phyloP scores from a whole-genome alignment of 2,113 vertebrate genomes.

The Dromas ardeola region DNA sequence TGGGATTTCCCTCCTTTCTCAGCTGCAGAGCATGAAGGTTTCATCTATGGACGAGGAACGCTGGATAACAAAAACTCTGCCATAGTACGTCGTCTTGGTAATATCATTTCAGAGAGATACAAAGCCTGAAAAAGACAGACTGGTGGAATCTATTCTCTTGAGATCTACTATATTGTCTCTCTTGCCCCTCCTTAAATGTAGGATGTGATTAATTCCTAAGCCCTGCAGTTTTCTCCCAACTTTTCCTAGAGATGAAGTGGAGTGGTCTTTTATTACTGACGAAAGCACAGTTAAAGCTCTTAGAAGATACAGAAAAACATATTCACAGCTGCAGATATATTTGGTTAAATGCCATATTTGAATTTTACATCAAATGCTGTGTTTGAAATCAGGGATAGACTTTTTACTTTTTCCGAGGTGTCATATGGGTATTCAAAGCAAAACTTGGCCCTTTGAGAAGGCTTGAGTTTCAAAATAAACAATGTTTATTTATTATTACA shows the following conservation, averaged over 20 bases:
- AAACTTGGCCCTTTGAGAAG: not conserved
- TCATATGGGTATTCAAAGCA: not conserved
- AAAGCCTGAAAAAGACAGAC: not conserved
- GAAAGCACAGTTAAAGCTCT: not conserved
- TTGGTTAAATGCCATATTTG: not conserved
- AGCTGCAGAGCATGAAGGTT: conserved; percentile 86
- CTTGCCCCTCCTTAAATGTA: not conserved
- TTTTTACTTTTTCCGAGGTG: not conserved
- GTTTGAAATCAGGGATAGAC: not conserved
- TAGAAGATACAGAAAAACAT: not conserved
- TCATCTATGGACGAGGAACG: conserved; percentile 91
- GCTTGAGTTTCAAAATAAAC: not conserved
- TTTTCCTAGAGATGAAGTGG: not conserved
- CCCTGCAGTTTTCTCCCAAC: not conserved
- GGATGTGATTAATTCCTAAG: not conserved
- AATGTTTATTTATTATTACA: not conserved
- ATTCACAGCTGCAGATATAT: not conserved
- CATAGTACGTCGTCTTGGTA: conserved; percentile 76
- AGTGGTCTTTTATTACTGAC: not conserved
- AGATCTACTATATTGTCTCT: accelerated
- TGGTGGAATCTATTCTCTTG: not conserved
- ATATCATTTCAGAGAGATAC: not conserved
- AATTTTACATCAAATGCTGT: not conserved
- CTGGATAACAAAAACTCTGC: conserved; percentile 90
- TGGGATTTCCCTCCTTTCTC: conserved; percentile 95